Evolutionary conservation across 1,140 invertebrate species (phyloP), one percentile per base, ranked within the genome.

Genomic region (Bathynomus jamesi): DNA sequence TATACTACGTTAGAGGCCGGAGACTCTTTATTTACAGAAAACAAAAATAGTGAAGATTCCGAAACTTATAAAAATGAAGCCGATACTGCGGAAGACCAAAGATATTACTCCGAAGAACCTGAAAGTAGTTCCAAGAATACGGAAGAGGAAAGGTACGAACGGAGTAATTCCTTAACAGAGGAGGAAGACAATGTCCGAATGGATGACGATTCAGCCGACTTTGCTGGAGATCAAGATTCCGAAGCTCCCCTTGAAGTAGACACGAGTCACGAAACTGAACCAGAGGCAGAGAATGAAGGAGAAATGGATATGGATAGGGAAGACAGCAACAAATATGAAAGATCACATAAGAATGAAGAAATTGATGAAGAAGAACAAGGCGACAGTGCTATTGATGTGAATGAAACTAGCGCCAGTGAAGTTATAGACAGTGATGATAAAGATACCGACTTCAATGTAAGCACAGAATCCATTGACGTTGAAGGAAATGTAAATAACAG

Each of bases 261-360:
- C 31, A 77, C 76, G 21, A 77, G 76, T 25, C 76, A 77, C 61
- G 76, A 77, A 46, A 77, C 76, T n/a, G 76, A 77, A 67, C 72
- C 72, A n/a, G 75, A 77, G 28, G 70, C 63, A 2, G 76, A 77
- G 25, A 72, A 70, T 24, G 75, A 76, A 21, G 61, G 30, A 25
- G 74, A 76, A 27, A 62, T 61, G 3, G 70, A 72, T 17, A 10
- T 29, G 25, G 70, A 67, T n/a, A 27, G 27, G 13, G 70, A 72
- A 13, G 28, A 24, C 24, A 40, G 53, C 21, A 53, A 46, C 8
- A 68, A 74, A 4, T 24, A 25, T 17, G 61, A 28, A 1, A 25
- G 31, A 64, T 31, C 69, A 21, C 5, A 24, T n/a, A 46, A 67
- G 17, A 66, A 28, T 60, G 27, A 10, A 28, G 40, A 53, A 53